Evolutionary conservation across 1,140 invertebrate species (phyloP), one percentile per base, ranked within the genome.

Genomic region (Bombus soroeensis): DNA sequence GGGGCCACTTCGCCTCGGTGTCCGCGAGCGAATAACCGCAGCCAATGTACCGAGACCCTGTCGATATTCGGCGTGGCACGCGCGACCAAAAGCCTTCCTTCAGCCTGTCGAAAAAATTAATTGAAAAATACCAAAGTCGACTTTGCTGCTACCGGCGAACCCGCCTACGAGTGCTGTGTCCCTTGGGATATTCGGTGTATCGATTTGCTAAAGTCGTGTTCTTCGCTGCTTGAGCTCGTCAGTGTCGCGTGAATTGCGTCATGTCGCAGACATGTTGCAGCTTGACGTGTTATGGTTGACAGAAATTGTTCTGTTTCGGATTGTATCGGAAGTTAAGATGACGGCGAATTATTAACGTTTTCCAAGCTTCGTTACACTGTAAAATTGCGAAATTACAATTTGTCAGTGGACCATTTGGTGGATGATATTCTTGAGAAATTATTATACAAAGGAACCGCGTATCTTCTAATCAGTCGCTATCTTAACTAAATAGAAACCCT

Each of bases 1-100:
- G 94, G 87, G 91, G 89, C 87, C 91, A 91, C 78, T 91, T 89
- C 70, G 81, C 64, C 71, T 80, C 79, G 73, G 85, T 87, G 71
- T 87, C 82, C 87, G 78, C 82, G 57, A 57, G 57, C 43, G 79
- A 66, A 84, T 74, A 43, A 70, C 34, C 41, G 53, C 9, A 62
- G 66, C 80, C 87, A 89, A 88, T 90, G 91, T 87, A 91, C 89
- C 89, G 92, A 94, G 91, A 92, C 90, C 88, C 80, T 92, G 92
- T 94, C 93, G 92, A 94, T 94, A 94, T 91, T 83, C 91, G 75
- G 83, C 87, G 88, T 85, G 92, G 92, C 93, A 94, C 93, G 92
- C 92, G 93, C 91, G 88, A 74, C 88, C 88, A 75, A 82, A 90
- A 64, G 47, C 13, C 22, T n/a, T 59, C 43, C 22, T 47, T 76